A percentile compares a stretch with the other conserved stretches of the same genome.
Conservation (phyloP, 2,888 invertebrate genomes). For the Epinotia brunnichana region DNA sequence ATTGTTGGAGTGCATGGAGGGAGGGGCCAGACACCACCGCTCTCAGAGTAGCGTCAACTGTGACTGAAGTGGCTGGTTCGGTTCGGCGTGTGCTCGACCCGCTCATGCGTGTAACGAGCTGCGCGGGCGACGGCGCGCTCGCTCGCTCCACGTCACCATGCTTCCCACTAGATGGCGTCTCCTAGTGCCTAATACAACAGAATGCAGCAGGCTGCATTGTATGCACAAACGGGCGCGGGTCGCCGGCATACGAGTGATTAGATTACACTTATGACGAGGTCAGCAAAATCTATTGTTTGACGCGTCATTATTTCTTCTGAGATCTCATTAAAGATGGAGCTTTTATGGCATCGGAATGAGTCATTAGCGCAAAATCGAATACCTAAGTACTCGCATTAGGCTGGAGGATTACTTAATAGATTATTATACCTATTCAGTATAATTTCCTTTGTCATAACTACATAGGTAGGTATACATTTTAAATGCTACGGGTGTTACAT, state of each 20-base stretch:
- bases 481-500: no score
- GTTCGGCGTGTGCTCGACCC: conserved; percentile 61
- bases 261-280: conserved; percentile 40
- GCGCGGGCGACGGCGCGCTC: conserved; percentile 51
- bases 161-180: conserved; percentile 56
- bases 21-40: conserved; percentile 65
- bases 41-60: conserved; percentile 65
- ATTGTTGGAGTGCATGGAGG: conserved; percentile 61
- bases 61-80: conserved; percentile 61
- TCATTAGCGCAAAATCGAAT: background rate
- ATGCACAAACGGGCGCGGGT: conserved; percentile 29
- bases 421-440: background rate
- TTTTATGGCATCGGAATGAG: conserved; percentile 23
- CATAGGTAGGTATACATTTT: background rate
- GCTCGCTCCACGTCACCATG: conserved; percentile 41
- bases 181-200: conserved; percentile 10
- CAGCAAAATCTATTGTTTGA: conserved; percentile 37
- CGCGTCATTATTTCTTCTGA: conserved; percentile 24
- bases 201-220: conserved; percentile 34
- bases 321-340: conserved; percentile 21
- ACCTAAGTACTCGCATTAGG: background rate
- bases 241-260: conserved; percentile 29
- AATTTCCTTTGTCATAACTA: background rate
- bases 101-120: conserved; percentile 59
- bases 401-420: background rate